These are phyloP conservation scores for Anoplophora glabripennis DNA, from an alignment of 1,140 invertebrate genomes.

Conservation along the genomic window DNA sequence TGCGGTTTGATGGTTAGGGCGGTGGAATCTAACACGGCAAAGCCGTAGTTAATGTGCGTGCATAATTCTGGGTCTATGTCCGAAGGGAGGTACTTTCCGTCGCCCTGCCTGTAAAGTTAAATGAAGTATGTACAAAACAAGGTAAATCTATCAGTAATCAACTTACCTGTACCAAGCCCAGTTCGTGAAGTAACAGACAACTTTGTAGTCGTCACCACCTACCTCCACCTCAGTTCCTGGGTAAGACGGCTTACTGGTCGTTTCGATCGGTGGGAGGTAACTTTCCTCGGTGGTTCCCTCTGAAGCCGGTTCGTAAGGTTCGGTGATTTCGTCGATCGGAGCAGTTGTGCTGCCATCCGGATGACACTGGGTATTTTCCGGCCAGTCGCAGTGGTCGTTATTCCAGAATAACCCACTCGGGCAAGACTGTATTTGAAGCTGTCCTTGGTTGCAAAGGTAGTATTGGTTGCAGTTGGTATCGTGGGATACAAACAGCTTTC, in stretches of 20 bases:
- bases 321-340: slow-evolving; percentile 9
- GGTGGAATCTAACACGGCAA: slow-evolving; percentile 61
- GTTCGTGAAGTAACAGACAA: slow-evolving; percentile 74
- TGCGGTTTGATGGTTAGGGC: slow-evolving; percentile 58
- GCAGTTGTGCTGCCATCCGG: slow-evolving; percentile 36
- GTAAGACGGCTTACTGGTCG: slow-evolving; percentile 2
- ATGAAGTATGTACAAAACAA: slow-evolving; percentile 4
- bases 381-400: slow-evolving; percentile 75
- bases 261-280: slow-evolving; percentile 19
- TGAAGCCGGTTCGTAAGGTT: background rate
- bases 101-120: slow-evolving; percentile 53
- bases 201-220: slow-evolving; percentile 51
- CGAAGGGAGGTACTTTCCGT: slow-evolving; percentile 63
- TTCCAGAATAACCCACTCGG: slow-evolving; percentile 74
- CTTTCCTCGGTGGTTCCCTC: background rate
- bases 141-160: background rate
- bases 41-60: slow-evolving; percentile 73
- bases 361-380: slow-evolving; percentile 64
- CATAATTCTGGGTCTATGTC: slow-evolving; percentile 66
- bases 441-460: slow-evolving; percentile 73
- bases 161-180: slow-evolving; percentile 69
- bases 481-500: slow-evolving; percentile 61
- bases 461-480: slow-evolving; percentile 74
- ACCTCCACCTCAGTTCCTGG: slow-evolving; percentile 1
- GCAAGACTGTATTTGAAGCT: slow-evolving; percentile 64